Base-by-base conservation (phyloP, 2,113 vertebrate genomes). In the Hymenochirus boettgeri region DNA sequence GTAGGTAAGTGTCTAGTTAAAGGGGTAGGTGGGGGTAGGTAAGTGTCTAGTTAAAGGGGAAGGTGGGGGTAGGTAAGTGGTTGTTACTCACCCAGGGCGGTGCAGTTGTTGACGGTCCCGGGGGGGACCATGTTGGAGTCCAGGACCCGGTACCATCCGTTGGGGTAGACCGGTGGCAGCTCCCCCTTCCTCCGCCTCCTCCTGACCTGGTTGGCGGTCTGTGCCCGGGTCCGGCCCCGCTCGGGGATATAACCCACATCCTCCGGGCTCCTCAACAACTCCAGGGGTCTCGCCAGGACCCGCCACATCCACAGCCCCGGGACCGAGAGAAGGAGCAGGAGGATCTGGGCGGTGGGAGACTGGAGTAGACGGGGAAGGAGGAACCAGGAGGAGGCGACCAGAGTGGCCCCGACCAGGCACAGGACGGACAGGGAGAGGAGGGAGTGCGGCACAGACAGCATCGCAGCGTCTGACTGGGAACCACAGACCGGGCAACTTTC, bases 131-230 rank as follows among this genome's bases (percentile, higher is more conserved):
- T 71, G 69, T 64, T 74, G 1, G 90, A 89, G 75, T 86, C 85
- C 72, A 91, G 67, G 17, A 89, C 76, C 1, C 84, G 81, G 77
- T 83, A 90, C 89, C 91, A 92, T 72, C 91, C 91, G 65, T 90
- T 90, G 2, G 91, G 92, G 35, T 83, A 94, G 1, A 89, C 72
- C 0, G 90, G 91, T 0, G 88, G 90, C 27, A 86, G 71, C 1
- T 82, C 82, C 0, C 88, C 88, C 7, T 73, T 71, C 25, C 82
- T 85, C 53, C 87, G 83, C 71, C 88, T 70, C 55, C 82, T 73
- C 9, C 89, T 79, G n/a, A 80, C 77, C 7, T 86, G 77, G 73
- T 85, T 86, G 1, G 88, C 86, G 0, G 78, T 76, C 52, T 77
- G 79, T 1, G 82, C 81, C 37, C 67, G 84, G 58, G 76, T 85